Percentiles rank a stretch among this genome's conserved stretches.
Evolutionary conservation across 2,797 vertebrate species (phyloP).

Genomic region (Cyprinodon diabolis): DNA sequence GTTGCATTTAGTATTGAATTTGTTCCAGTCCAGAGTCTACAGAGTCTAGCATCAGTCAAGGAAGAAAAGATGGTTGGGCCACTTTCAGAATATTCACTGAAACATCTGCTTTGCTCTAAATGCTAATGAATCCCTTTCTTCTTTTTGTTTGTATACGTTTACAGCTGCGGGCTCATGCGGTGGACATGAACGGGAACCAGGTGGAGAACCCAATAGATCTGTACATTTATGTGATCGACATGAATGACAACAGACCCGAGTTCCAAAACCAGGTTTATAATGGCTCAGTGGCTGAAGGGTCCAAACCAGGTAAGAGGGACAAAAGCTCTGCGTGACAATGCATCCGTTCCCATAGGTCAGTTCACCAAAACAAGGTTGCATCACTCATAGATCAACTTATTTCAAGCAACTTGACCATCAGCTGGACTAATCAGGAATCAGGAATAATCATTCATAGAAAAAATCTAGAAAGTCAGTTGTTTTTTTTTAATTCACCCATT

Average conservation of each 20-base stretch:
- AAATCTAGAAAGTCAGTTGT: background rate
- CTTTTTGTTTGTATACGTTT: conserved; percentile 14
- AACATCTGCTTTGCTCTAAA: background rate
- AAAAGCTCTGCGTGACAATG: background rate
- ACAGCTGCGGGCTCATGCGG: conserved; percentile 94
- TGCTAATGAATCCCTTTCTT: conserved; percentile 20
- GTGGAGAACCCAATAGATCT: conserved; percentile 98
- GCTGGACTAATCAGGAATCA: background rate
- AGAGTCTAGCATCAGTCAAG: conserved; percentile 34
- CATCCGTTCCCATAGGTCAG: no score
- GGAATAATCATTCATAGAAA: background rate
- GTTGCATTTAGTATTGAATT: conserved; percentile 31
- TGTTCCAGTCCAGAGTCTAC: conserved; percentile 20
- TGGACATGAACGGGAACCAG: conserved; percentile 98
- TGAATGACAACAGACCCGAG: conserved; percentile 98
- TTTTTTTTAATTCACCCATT: background rate
- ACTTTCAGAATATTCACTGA: conserved; percentile 27
- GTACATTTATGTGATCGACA: conserved; percentile 98
- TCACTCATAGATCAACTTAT: background rate
- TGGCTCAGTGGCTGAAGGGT: conserved; percentile 94
- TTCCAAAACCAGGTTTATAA: conserved; percentile 97
- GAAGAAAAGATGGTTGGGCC: background rate
- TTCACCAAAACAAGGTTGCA: background rate
- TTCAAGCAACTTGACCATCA: background rate
- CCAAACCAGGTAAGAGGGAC: conserved; percentile 89